Base-by-base conservation (phyloP, 2,888 invertebrate genomes). In the Sarcophaga caerulescens region DNA sequence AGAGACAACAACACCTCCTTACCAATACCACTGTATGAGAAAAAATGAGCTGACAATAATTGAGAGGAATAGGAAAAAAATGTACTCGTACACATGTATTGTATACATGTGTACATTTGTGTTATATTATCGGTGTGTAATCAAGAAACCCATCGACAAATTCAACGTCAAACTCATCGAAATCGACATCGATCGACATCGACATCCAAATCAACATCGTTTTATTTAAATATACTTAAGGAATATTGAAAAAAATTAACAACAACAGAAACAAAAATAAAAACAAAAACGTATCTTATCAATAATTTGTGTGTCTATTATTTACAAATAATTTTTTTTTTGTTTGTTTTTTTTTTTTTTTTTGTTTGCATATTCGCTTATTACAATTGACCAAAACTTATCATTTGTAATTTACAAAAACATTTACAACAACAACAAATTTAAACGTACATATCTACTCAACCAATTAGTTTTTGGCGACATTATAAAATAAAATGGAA, bases 81-180 rank as follows among this genome's bases (percentile, higher is more conserved):
- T 10, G 2, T 70, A 8, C 45, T 73, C 74, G 2, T 70, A 8
- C 45, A 76, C 74, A 81, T 74, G 86, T 62, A 47, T 57, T 73
- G 35, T n/a, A n/a, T n/a, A n/a, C n/a, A n/a, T n/a, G n/a, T n/a
- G n/a, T n/a, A n/a, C n/a, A n/a, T n/a, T n/a, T n/a, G 17, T 14
- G 52, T 52, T n/a, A n/a, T n/a, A 17, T 63, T 75, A 86, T 86
- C 86, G 77, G 84, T 84, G 78, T 81, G 81, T 57, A 86, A 86
- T 86, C 86, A 52, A 52, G 35, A 35, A 52, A 52, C 52, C 52
- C 52, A 17, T 52, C 52, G 52, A 52, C 52, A 52, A 52, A 52
- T 52, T 52, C 14, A 52, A 52, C 52, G 52, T 52, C 52, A 86
- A 84, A 84, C 81, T 84, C 78, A 84, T 81, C 74, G 84, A 84